Evolutionary conservation across 2,888 invertebrate genomes (phyloP).

Genomic region (Brachyptera putata): DNA sequence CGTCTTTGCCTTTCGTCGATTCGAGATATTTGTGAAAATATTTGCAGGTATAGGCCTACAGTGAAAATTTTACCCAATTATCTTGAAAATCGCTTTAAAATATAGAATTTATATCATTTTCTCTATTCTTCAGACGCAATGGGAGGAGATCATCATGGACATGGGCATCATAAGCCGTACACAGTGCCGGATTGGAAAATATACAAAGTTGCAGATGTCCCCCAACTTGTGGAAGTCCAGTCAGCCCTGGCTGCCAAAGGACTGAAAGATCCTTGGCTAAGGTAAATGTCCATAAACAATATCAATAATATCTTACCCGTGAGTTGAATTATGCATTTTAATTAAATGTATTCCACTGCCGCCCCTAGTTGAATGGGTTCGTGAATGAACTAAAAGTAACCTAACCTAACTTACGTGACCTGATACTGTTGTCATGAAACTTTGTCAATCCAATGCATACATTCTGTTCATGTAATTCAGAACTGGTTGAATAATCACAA

Average conservation of each 20-base stretch:
- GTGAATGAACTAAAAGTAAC: too few relatives aligned
- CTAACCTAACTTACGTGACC: background rate
- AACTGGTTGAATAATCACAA: too few relatives aligned
- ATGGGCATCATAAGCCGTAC: slow-evolving; percentile 54
- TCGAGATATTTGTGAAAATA: too few relatives aligned
- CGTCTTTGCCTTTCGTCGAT: too few relatives aligned
- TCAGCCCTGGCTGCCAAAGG: slow-evolving; percentile 64
- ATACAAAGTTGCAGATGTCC: slow-evolving; percentile 68
- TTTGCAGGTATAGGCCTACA: too few relatives aligned
- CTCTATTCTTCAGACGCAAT: slow-evolving; percentile 40
- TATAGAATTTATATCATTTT: background rate
- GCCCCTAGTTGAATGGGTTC: too few relatives aligned
- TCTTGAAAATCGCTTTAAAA: too few relatives aligned
- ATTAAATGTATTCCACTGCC: background rate
- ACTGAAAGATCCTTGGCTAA: slow-evolving; percentile 80
- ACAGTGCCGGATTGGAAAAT: slow-evolving; percentile 66
- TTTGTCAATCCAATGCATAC: too few relatives aligned
- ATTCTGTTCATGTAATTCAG: too few relatives aligned
- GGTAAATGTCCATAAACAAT: slow-evolving; percentile 48
- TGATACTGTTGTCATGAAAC: too few relatives aligned
- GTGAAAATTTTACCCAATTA: too few relatives aligned
- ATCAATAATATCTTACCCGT: too few relatives aligned
- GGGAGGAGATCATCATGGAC: slow-evolving; percentile 53
- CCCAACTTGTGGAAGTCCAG: slow-evolving; percentile 60
- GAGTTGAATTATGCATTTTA: background rate